These are phyloP conservation scores for Lepetodrilus schrolli DNA, from an alignment of 2,888 invertebrate species.

Conservation along the genomic window DNA sequence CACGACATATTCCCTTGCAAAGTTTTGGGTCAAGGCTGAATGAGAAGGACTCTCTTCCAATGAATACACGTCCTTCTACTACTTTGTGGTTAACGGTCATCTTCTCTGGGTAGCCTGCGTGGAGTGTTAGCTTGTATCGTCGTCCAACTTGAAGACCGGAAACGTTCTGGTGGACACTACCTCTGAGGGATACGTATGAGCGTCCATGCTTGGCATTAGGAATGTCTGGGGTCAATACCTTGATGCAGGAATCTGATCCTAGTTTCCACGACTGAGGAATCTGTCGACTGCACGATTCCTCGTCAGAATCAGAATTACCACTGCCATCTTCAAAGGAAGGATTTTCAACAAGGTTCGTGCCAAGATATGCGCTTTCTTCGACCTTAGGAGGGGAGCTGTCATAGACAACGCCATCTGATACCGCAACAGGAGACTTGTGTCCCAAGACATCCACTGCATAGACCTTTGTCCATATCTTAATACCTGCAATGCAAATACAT, in stretches of 20 bases:
- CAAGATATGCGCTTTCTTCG: not conserved
- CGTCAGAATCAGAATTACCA: constrained; percentile 20
- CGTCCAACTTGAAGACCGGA: not conserved
- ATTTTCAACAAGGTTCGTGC: constrained; percentile 39
- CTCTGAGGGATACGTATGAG: not conserved
- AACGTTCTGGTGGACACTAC: not conserved
- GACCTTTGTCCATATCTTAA: constrained; percentile 43
- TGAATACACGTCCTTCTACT: constrained; percentile 37
- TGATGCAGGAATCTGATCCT: not conserved
- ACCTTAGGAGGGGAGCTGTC: constrained; percentile 46
- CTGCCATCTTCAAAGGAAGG: constrained; percentile 46
- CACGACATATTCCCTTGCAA: constrained; percentile 37
- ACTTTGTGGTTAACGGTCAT: constrained; percentile 22
- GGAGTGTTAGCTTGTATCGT: constrained; percentile 20
- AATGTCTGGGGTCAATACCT: not conserved
- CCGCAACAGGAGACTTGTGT: constrained; percentile 40
- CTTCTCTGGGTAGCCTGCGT: constrained; percentile 32
- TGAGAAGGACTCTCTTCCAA: constrained; percentile 34
- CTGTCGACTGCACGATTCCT: not conserved
- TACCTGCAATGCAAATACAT: too few species aligned
- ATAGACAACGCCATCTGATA: constrained; percentile 51
- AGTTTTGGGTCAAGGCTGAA: constrained; percentile 36
- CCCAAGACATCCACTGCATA: constrained; percentile 47
- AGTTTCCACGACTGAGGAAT: constrained; percentile 9
- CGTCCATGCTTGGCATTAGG: not conserved